Base-by-base conservation (phyloP, 2,797 vertebrate genomes). In the Rallus crepitans region DNA sequence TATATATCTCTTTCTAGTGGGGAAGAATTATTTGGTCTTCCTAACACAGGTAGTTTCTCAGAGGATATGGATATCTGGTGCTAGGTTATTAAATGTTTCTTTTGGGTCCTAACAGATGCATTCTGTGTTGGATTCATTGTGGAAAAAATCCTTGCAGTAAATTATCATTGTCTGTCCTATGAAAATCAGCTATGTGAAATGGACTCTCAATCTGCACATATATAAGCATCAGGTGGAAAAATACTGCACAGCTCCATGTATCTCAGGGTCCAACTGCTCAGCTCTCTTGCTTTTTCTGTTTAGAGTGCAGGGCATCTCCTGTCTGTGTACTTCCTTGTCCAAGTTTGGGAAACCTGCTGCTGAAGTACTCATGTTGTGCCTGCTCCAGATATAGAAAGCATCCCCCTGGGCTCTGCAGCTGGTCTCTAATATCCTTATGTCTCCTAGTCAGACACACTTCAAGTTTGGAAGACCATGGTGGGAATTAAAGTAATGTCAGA, bases 1-100 rank as follows among this genome's bases (percentile, higher is more conserved):
- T 98, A 97, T 88, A 92, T 96, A 63, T 98, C 97, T 55, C 98
- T 96, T 94, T 98, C 98, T 53, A 93, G 93, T 94, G 99, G 98
- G 28, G 98, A 99, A 95, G 98, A 98, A 96, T 98, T 99, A 69
- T 99, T 99, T 68, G 99, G 99, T 66, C 98, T 99, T 59, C 91
- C 97, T 52, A 94, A 98, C 33, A 98, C 97, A 63, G 98, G 98
- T 99, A 87, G 28, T 42, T 82, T 86, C 56, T 90, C 19, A 75
- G n/a, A 18, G 23, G 3, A 63, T 52, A 25, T 15, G 9, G 10
- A 35, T 53, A 70, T 10, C 15, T 55, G 24, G 35, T 79, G 20
- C n/a, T 64, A 55, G 25, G 48, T 56, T 60, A 20, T 82, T 72
- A 48, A 7, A 3, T 66, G 76, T 93, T 89, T 77, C 45, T 57